Evolutionary conservation across 2,888 invertebrate species (phyloP).

Genomic region (Melinopterus prodromus): DNA sequence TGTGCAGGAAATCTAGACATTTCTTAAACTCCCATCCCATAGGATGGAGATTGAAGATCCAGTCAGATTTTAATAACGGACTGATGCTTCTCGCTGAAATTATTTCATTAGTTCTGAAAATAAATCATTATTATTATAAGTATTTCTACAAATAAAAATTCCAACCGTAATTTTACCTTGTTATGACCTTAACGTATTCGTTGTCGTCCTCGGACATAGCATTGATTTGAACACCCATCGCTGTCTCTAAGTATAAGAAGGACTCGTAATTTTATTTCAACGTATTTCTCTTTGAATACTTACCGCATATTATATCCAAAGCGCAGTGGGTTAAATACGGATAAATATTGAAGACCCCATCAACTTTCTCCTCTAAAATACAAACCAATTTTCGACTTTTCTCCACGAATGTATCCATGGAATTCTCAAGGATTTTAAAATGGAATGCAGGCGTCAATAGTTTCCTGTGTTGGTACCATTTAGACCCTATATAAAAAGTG

Average conservation of each 20-base stretch:
- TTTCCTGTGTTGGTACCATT: slow-evolving; percentile 49
- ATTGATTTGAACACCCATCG: slow-evolving; percentile 29
- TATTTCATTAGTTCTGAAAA: slow-evolving; percentile 20
- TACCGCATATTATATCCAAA: slow-evolving; percentile 54
- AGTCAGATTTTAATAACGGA: slow-evolving; percentile 8
- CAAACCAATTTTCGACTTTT: slow-evolving; percentile 47
- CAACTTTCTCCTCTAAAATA: slow-evolving; percentile 42
- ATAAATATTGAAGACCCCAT: slow-evolving; percentile 50
- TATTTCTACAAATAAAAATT: not conserved
- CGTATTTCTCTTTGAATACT: slow-evolving; percentile 31
- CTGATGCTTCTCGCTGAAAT: slow-evolving; percentile 17
- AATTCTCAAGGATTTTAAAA: slow-evolving; percentile 51
- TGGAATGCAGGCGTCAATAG: slow-evolving; percentile 53
- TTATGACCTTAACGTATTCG: slow-evolving; percentile 20
- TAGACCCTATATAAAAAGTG: slow-evolving; percentile 39
- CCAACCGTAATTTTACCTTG: slow-evolving; percentile 16
- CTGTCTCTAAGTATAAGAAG: slow-evolving; percentile 26
- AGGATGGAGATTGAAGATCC: slow-evolving; percentile 22
- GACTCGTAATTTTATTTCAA: not conserved
- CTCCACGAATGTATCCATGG: slow-evolving; percentile 49
- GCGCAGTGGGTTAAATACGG: slow-evolving; percentile 50
- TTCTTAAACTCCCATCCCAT: slow-evolving; percentile 22
- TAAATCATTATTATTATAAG: slow-evolving; percentile 8
- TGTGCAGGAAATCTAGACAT: slow-evolving; percentile 19
- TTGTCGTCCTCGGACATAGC: slow-evolving; percentile 30